phyloP scores from a whole-genome alignment of 2,797 vertebrate species.

The Nasua narica region DNA sequence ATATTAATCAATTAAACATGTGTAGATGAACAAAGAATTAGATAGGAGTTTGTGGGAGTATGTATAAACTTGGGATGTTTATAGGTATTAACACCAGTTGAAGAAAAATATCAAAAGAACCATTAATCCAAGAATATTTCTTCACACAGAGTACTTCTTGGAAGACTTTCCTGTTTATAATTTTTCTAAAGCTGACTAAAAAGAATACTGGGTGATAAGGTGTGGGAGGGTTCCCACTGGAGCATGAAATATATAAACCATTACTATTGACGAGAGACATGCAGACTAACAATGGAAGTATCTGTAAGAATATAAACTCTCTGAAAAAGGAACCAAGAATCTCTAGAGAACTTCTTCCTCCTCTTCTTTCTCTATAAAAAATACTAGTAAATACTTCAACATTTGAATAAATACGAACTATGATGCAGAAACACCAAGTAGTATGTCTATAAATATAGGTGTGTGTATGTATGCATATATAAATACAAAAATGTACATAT shows the following conservation, averaged over 20 bases:
- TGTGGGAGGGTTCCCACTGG: neutral
- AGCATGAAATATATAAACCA: neutral
- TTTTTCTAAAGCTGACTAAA: neutral
- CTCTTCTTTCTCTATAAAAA: neutral
- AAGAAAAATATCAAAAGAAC: neutral
- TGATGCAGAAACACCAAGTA: neutral
- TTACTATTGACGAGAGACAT: neutral
- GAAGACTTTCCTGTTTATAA: neutral
- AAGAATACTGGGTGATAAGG: neutral
- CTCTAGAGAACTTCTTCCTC: neutral
- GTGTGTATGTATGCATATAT: neutral
- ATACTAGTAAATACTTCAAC: neutral
- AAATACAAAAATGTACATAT: neutral
- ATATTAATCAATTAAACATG: neutral
- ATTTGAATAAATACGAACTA: neutral
- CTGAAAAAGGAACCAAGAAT: neutral
- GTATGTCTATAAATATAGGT: neutral
- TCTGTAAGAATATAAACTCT: neutral
- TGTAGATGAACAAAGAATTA: neutral
- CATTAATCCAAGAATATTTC: neutral
- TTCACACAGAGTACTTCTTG: neutral
- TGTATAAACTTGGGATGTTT: neutral
- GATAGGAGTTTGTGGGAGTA: neutral
- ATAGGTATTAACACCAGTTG: neutral
- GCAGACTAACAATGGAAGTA: neutral